These are phyloP conservation scores for Digitonthophagus gazella DNA, from an alignment of 2,888 invertebrate genomes.

Conservation along the genomic window DNA sequence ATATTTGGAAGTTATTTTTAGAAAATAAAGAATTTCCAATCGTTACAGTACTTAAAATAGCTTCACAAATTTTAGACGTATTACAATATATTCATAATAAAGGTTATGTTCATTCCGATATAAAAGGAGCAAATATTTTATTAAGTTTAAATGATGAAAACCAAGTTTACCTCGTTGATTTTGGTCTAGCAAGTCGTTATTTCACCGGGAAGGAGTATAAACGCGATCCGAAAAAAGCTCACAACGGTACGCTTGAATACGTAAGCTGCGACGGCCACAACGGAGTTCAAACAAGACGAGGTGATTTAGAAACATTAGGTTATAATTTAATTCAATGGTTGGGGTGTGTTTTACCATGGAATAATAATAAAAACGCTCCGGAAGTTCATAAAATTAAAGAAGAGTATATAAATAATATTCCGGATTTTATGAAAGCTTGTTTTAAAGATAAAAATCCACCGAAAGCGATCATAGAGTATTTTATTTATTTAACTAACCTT, in stretches of 20 bases:
- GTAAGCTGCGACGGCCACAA: conserved; percentile 94
- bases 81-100: conserved; percentile 89
- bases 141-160: conserved; percentile 67
- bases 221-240: conserved; percentile 86
- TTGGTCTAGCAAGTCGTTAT: conserved; percentile 81
- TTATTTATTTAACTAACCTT: conserved; percentile 66
- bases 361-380: conserved; percentile 60
- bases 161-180: conserved; percentile 88
- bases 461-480: conserved; percentile 61
- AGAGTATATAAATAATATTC: conserved; percentile 61
- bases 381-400: conserved; percentile 70
- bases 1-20: conserved; percentile 76
- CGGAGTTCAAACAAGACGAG: conserved; percentile 84
- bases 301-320: conserved; percentile 91
- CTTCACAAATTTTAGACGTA: conserved; percentile 84
- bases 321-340: conserved; percentile 95
- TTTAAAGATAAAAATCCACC: conserved; percentile 47
- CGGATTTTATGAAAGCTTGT: conserved; percentile 50
- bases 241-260: conserved; percentile 97
- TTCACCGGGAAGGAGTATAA: conserved; percentile 73
- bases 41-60: conserved; percentile 75
- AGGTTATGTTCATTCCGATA: conserved; percentile 92
- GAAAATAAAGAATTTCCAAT: conserved; percentile 66
- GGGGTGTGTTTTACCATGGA: conserved; percentile 82
- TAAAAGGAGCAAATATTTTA: conserved; percentile 93